A percentile compares a stretch with the other conserved stretches of the same genome.
Evolutionary conservation across 1,140 invertebrate genomes (phyloP).

Genomic region (Armadillidium nasatum): DNA sequence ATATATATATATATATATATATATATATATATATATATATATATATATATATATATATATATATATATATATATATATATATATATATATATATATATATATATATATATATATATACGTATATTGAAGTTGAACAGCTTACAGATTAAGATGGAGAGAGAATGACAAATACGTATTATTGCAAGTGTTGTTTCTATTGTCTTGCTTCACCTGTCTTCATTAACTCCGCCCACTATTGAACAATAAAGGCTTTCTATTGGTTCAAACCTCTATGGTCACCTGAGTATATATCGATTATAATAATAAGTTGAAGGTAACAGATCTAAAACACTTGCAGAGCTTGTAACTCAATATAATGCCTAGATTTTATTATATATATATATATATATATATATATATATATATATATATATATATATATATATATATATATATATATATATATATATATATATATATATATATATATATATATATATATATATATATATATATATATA

Average conservation of each 20-base stretch:
- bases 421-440: slow-evolving; percentile 20
- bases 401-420: not conserved
- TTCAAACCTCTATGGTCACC: not conserved
- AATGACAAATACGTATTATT: not conserved
- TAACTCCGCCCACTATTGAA: not conserved
- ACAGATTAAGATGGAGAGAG: not conserved
- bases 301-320: slow-evolving; percentile 11
- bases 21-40: slow-evolving; percentile 26
- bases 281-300: slow-evolving; percentile 20
- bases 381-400: not conserved
- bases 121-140: not conserved
- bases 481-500: slow-evolving; percentile 17
- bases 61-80: slow-evolving; percentile 23
- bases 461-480: slow-evolving; percentile 20
- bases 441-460: slow-evolving; percentile 18
- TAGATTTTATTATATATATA: not conserved
- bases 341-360: too few relatives aligned
- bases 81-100: slow-evolving; percentile 26
- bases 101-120: slow-evolving; percentile 25
- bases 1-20: slow-evolving; percentile 25
- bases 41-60: slow-evolving; percentile 25
- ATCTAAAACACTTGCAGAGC: not conserved
- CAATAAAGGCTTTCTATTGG: not conserved
- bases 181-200: not conserved
- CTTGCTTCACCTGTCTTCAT: not conserved